Evolutionary conservation across 2,888 invertebrate species (phyloP).

Genomic region (Lampropteryx suffumata): DNA sequence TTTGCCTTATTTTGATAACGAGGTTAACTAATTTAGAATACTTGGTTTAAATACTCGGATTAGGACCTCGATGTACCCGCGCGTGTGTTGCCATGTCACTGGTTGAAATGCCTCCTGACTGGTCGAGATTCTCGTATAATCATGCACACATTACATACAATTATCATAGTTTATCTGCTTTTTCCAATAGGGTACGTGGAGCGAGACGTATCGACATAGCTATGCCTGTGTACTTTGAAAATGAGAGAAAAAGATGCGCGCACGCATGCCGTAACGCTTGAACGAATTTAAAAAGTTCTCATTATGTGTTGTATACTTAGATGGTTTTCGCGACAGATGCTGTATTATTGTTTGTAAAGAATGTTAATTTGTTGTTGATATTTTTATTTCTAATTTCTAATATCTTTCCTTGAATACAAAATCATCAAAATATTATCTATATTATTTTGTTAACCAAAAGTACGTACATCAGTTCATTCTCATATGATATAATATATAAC

Average conservation of each 20-base stretch:
- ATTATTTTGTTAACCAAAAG: too few species aligned
- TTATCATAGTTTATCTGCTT: slow-evolving; percentile 80
- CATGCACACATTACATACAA: slow-evolving; percentile 68
- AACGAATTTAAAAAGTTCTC: slow-evolving; percentile 75
- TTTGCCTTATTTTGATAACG: slow-evolving; percentile 33
- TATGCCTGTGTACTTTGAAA: slow-evolving; percentile 62
- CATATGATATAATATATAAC: too few species aligned
- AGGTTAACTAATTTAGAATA: slow-evolving; percentile 65
- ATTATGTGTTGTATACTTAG: slow-evolving; percentile 41
- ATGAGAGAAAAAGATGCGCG: slow-evolving; percentile 63
- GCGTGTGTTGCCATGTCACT: slow-evolving; percentile 53
- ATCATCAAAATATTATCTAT: not conserved
- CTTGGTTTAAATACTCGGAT: slow-evolving; percentile 65
- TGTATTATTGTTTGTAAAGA: slow-evolving; percentile 19
- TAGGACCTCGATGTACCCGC: slow-evolving; percentile 55
- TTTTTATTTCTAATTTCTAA: not conserved
- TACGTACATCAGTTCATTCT: not conserved
- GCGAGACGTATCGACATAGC: slow-evolving; percentile 71
- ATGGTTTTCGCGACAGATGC: slow-evolving; percentile 34
- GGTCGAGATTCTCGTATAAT: slow-evolving; percentile 49
- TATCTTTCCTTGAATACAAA: not conserved
- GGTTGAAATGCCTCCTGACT: slow-evolving; percentile 59
- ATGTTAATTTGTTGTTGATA: slow-evolving; percentile 14
- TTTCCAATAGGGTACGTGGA: slow-evolving; percentile 76
- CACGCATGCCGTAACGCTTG: slow-evolving; percentile 68